phyloP scores from a whole-genome alignment of 2,888 invertebrate genomes.

The Uloborus plumipes region DNA sequence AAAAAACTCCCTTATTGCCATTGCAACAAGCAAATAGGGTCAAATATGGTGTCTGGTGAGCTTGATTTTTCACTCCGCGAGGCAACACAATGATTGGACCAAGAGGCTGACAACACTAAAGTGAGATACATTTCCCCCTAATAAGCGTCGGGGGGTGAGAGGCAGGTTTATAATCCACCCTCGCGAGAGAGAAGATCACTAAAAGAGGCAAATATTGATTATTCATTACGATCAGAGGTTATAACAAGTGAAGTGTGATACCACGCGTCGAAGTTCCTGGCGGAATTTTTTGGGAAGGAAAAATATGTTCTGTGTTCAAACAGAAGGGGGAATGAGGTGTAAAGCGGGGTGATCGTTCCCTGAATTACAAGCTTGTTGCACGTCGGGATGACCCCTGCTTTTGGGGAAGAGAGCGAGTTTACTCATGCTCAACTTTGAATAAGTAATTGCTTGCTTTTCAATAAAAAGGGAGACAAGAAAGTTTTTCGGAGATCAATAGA shows the following conservation, averaged over 20 bases:
- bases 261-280: neutral
- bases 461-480: no score
- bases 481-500: no score
- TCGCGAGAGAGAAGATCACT: conserved; percentile 27
- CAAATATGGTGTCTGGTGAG: conserved; percentile 22
- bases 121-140: conserved; percentile 56
- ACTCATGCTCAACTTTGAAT: no score
- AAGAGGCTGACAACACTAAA: conserved; percentile 19
- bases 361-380: no score
- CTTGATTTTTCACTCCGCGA: neutral
- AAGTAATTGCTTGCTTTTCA: no score
- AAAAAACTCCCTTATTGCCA: neutral
- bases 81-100: neutral
- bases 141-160: conserved; percentile 27
- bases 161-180: conserved; percentile 55
- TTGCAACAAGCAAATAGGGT: neutral
- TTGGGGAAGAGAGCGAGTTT: no score
- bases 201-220: conserved; percentile 61
- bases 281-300: conserved; percentile 8
- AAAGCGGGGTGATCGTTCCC: no score
- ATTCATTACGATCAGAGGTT: conserved; percentile 56
- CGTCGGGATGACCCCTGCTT: no score
- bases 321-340: conserved; percentile 1
- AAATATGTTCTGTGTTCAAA: conserved; percentile 14
- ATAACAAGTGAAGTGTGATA: conserved; percentile 41